Conservation (phyloP, 1,140 invertebrate genomes). For the Probaryconus sp. region DNA sequence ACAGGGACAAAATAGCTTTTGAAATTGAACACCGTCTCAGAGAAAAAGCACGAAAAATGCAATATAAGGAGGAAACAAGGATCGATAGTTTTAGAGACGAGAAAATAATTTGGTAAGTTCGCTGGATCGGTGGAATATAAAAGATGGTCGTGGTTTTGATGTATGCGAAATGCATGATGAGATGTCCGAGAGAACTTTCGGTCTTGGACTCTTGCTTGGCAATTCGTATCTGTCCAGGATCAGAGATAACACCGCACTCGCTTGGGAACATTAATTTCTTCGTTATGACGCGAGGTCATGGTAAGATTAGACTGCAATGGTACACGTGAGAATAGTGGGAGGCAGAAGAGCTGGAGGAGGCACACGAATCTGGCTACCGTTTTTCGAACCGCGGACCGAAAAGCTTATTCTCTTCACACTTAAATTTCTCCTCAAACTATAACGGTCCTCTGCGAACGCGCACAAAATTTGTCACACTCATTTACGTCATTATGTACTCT, state of each 20-base stretch:
- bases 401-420: too few relatives aligned
- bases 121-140: not conserved
- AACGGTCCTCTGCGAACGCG: too few relatives aligned
- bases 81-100: not conserved
- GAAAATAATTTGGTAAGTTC: too few relatives aligned
- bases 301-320: conserved; percentile 60
- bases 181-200: conserved; percentile 49
- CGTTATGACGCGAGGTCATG: conserved; percentile 62
- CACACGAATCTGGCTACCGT: conserved; percentile 10
- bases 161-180: conserved; percentile 20
- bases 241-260: conserved; percentile 53
- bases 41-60: conserved; percentile 1
- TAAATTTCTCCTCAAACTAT: too few relatives aligned
- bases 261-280: conserved; percentile 64
- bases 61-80: conserved; percentile 1
- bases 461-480: too few relatives aligned
- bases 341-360: not conserved
- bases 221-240: conserved; percentile 65
- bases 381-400: conserved; percentile 12
- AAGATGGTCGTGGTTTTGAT: not conserved
- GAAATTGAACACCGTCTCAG: conserved; percentile 15
- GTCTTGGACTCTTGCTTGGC: conserved; percentile 49
- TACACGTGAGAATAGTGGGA: too few relatives aligned
- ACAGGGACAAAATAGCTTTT: conserved; percentile 19
- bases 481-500: too few relatives aligned